Conservation (phyloP, 1,140 invertebrate species). For the Atta texana region DNA sequence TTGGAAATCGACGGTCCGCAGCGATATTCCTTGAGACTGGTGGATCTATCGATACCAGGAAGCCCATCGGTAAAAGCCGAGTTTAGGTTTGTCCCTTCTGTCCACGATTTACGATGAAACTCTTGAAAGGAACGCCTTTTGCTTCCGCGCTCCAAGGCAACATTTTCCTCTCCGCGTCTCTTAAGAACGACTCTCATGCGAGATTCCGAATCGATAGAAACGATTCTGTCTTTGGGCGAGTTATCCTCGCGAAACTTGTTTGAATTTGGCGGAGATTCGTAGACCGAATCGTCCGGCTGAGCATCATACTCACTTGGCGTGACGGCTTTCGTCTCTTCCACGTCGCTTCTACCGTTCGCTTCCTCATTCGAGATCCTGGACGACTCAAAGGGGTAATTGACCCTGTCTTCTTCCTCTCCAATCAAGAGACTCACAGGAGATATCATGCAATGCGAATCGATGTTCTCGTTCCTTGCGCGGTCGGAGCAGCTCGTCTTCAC, state of each 20-base stretch:
- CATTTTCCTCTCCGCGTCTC: conserved; percentile 29
- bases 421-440: conserved; percentile 19
- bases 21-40: conserved; percentile 68
- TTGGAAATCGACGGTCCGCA: conserved; percentile 73
- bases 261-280: conserved; percentile 64
- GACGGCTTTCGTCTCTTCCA: not conserved
- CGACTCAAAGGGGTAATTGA: conserved; percentile 1
- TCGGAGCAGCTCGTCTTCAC: conserved; percentile 26
- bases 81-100: conserved; percentile 62
- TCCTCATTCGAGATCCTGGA: conserved; percentile 14
- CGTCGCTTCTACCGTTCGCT: not conserved
- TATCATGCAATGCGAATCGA: conserved; percentile 8
- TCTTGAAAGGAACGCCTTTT: conserved; percentile 61
- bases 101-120: conserved; percentile 79
- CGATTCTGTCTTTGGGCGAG: conserved; percentile 35
- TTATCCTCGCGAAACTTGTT: not conserved
- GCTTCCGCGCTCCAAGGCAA: conserved; percentile 34
- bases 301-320: conserved; percentile 11
- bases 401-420: conserved; percentile 22
- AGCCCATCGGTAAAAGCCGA: not conserved
- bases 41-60: conserved; percentile 64
- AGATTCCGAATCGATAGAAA: conserved; percentile 61
- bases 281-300: conserved; percentile 68
- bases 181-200: conserved; percentile 31
- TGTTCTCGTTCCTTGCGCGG: conserved; percentile 35